phyloP scores from a whole-genome alignment of 2,888 invertebrate species.

The Bombylius discolor region DNA sequence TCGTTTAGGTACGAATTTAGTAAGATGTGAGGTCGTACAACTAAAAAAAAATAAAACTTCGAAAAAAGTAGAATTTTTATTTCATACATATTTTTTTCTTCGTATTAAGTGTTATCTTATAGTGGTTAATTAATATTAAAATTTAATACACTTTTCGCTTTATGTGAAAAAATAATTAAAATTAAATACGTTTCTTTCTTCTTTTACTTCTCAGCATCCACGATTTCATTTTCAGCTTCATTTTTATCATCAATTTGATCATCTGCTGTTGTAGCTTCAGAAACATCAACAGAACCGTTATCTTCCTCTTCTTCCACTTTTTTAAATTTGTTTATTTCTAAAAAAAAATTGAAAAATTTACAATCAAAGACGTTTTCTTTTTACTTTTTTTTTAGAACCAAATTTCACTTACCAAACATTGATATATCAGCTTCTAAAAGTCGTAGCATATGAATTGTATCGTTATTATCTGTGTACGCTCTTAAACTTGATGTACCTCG shows the following conservation, averaged over 20 bases:
- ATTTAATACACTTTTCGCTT: too few relatives aligned
- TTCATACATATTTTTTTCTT: too few relatives aligned
- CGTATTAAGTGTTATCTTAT: too few relatives aligned
- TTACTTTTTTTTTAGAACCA: not conserved
- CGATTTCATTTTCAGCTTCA: not conserved
- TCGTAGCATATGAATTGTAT: conserved; percentile 75
- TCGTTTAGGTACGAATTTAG: too few relatives aligned
- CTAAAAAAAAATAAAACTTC: too few relatives aligned
- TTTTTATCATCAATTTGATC: not conserved
- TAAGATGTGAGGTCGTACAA: too few relatives aligned
- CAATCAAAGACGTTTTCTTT: too few relatives aligned
- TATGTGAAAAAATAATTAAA: too few relatives aligned
- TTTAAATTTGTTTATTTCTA: conserved; percentile 46
- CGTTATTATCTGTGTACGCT: conserved; percentile 75
- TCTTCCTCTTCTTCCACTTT: conserved; percentile 38
- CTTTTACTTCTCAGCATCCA: not conserved
- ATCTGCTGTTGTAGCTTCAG: conserved; percentile 13
- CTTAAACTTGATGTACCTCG: conserved; percentile 74
- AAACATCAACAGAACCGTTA: conserved; percentile 16
- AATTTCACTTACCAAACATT: conserved; percentile 56
- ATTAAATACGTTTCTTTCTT: not conserved
- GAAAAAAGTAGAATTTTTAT: too few relatives aligned
- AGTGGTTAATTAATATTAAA: too few relatives aligned
- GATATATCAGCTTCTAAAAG: conserved; percentile 75
- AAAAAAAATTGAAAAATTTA: not conserved